A percentile compares a stretch with the other conserved stretches of the same genome.
These are phyloP conservation scores for Notolepis coatsorum DNA, from an alignment of 2,797 vertebrate genomes.

Conservation along the genomic window DNA sequence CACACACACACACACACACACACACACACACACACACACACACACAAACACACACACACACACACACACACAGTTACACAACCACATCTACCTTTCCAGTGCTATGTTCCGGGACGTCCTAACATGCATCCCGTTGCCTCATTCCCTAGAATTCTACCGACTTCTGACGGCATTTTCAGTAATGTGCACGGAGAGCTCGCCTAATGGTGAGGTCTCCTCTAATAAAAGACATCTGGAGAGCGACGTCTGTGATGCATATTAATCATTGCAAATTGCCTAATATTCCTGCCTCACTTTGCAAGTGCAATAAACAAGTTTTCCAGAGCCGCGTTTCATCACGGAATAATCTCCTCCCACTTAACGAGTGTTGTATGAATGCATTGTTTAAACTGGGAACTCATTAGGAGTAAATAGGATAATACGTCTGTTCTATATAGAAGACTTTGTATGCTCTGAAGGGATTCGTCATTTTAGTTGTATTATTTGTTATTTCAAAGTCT, in stretches of 20 bases:
- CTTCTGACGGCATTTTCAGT: conserved; percentile 37
- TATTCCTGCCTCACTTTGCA: conserved; percentile 41
- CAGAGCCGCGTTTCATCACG: conserved; percentile 9
- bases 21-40: background rate
- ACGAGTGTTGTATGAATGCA: conserved; percentile 1
- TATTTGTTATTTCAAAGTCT: too few relatives aligned
- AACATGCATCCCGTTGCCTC: conserved; percentile 15
- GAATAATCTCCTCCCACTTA: conserved; percentile 15
- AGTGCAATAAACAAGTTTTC: conserved; percentile 39
- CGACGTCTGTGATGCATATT: conserved; percentile 22
- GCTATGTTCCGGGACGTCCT: background rate
- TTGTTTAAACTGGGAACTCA: conserved; percentile 28
- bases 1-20: background rate
- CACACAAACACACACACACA: conserved; percentile 1
- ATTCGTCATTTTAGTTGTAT: too few relatives aligned
- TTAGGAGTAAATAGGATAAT: conserved; percentile 9
- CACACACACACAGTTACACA: too few relatives aligned
- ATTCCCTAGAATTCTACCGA: conserved; percentile 23
- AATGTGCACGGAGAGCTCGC: conserved; percentile 25
- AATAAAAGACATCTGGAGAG: conserved; percentile 51
- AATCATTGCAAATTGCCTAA: conserved; percentile 50
- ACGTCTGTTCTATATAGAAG: too few relatives aligned
- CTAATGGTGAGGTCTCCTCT: conserved; percentile 35
- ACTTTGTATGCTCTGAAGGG: too few relatives aligned
- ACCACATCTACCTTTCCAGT: background rate